Evolutionary conservation across 2,113 vertebrate genomes (phyloP), one percentile per base, ranked within the genome.

Genomic region (Hyperoodon ampullatus): DNA sequence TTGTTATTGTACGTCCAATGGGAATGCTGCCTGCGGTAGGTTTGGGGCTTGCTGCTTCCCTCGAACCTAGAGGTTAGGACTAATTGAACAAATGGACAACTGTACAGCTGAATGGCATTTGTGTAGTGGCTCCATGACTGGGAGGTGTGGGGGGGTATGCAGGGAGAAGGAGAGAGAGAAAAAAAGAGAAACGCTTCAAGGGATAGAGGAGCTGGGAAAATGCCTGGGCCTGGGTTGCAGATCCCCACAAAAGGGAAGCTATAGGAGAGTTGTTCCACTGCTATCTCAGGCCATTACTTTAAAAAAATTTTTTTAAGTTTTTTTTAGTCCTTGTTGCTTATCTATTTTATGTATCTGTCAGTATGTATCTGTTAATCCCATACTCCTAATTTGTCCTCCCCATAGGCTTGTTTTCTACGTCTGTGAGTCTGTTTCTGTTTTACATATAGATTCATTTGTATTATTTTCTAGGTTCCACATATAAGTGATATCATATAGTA

Each of bases 1-100:
- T 3, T 30, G 26, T 60, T n/a, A 3, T 33, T 9, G 3, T 11
- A 55, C 28, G 3, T 80, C 26, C n/a, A 58, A 0, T 6, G 66
- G n/a, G 13, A 81, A 81, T 15, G 28, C 21, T 63, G 60, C 14
- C 2, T 12, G 30, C 8, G 14, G 35, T 12, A 33, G 50, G 5
- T 14, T 30, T 26, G 23, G 39, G 21, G 11, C 12, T 28, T 68
- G 19, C 14, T 53, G 58, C 42, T 85, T 55, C 81, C 39, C 6
- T 8, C 24, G 72, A 74, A 19, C n/a, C 3, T 66, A 39, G 78
- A 92, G 50, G 14, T 66, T 66, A n/a, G 30, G 14, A 16, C 42
- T 33, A 30, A 10, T 12, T n/a, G 21, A 30, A 92, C 47, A 65
- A 75, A 70, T 9, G 44, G 24, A 90, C 60, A 50, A 15, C 30